A percentile compares a stretch with the other conserved stretches of the same genome.
These are phyloP conservation scores for Epiblema foenella DNA, from an alignment of 2,888 invertebrate species.

Conservation along the genomic window DNA sequence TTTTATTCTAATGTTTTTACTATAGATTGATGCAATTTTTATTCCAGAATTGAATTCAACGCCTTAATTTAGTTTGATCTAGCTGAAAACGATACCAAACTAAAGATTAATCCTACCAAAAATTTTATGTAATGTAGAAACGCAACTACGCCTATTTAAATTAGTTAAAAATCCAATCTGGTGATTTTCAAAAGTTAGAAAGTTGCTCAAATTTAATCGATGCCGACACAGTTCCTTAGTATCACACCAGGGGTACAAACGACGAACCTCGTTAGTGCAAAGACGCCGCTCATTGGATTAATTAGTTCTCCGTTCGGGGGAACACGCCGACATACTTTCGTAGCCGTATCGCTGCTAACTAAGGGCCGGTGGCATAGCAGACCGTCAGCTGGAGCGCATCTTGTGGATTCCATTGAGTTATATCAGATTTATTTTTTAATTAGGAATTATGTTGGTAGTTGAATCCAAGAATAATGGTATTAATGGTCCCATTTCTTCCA, in stretches of 20 bases:
- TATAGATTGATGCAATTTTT: no score
- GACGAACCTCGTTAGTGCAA: slow-evolving; percentile 78
- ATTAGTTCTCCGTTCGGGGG: slow-evolving; percentile 74
- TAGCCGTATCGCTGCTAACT: slow-evolving; percentile 52
- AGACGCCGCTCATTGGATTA: slow-evolving; percentile 81
- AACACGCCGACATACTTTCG: slow-evolving; percentile 71
- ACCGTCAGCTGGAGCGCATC: slow-evolving; percentile 1
- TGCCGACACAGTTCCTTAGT: slow-evolving; percentile 68
- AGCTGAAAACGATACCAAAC: no score
- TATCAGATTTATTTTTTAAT: neutral
- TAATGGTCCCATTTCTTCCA: neutral
- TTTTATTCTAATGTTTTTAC: no score
- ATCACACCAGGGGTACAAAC: slow-evolving; percentile 67
- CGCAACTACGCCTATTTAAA: no score
- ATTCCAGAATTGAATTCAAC: no score
- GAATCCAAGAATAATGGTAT: neutral
- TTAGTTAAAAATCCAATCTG: neutral
- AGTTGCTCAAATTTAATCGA: slow-evolving; percentile 53
- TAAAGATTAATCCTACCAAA: no score
- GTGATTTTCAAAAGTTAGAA: neutral
- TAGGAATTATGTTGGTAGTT: neutral
- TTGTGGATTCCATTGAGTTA: slow-evolving; percentile 1
- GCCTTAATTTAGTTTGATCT: no score
- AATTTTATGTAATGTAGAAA: no score
- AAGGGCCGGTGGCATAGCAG: slow-evolving; percentile 26